A percentile compares a stretch with the other conserved stretches of the same genome.
Conservation (phyloP, 2,113 vertebrate genomes). For the Eulemur macaco region DNA sequence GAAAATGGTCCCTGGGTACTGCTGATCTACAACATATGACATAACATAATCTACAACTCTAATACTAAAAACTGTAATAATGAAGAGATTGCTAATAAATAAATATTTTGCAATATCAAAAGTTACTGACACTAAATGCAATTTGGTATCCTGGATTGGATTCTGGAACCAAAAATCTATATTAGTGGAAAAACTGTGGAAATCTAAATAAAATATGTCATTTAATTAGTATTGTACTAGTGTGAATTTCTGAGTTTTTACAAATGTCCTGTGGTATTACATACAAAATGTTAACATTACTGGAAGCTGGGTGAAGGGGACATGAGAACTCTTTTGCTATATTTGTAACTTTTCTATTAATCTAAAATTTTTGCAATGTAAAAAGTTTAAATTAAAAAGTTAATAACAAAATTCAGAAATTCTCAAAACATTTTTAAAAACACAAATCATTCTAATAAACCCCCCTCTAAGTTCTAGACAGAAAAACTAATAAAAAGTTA, state of each 20-base stretch:
- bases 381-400: not conserved
- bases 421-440: slow-evolving; percentile 22
- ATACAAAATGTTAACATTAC: not conserved
- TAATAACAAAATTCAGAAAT: slow-evolving; percentile 34
- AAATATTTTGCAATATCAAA: slow-evolving; percentile 6
- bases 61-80: slow-evolving; percentile 1
- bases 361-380: not conserved
- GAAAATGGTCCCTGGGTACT: too few relatives aligned
- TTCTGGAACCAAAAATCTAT: slow-evolving; percentile 8
- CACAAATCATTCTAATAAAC: not conserved
- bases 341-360: not conserved
- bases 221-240: not conserved
- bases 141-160: slow-evolving; percentile 5
- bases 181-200: not conserved
- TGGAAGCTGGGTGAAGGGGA: not conserved
- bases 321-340: not conserved
- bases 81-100: slow-evolving; percentile 28
- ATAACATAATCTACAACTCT: not conserved
- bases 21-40: not conserved
- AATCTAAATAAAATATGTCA: not conserved
- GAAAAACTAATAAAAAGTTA: not conserved
- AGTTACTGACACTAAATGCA: slow-evolving; percentile 22
- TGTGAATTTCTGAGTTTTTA: slow-evolving; percentile 32
- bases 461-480: not conserved
- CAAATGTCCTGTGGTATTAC: not conserved